A percentile compares a stretch with the other conserved stretches of the same genome.
Conservation (phyloP, 2,797 vertebrate genomes). For the Fistularia commersonii region DNA sequence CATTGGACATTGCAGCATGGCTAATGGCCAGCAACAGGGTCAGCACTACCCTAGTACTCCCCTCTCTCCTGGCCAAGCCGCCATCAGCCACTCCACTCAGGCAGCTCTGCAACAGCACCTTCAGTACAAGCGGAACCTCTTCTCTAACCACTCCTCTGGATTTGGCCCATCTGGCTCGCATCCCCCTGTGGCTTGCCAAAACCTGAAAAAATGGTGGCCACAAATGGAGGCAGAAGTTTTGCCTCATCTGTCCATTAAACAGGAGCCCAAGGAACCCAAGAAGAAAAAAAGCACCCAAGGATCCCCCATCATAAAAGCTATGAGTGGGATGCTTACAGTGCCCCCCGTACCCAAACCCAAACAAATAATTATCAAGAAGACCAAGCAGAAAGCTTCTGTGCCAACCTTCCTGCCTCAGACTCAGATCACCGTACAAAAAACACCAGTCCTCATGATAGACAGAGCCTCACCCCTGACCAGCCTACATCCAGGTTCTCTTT, state of each 20-base stretch:
- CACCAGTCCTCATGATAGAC: conserved; percentile 55
- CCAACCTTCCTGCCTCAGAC: conserved; percentile 86
- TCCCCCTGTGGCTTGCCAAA: conserved; percentile 64
- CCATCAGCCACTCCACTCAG: conserved; percentile 88
- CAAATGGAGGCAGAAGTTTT: conserved; percentile 61
- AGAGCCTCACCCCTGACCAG: conserved; percentile 61
- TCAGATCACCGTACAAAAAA: conserved; percentile 80
- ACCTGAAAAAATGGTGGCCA: conserved; percentile 85
- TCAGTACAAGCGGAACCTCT: conserved; percentile 93
- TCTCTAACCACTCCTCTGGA: conserved; percentile 73
- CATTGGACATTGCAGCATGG: conserved; percentile 65
- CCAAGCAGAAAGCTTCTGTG: conserved; percentile 86
- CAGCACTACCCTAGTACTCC: conserved; percentile 57
- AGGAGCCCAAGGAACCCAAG: conserved; percentile 84
- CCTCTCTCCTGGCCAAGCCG: conserved; percentile 66
- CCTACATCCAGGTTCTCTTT: conserved; percentile 66
- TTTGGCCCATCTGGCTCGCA: conserved; percentile 41
- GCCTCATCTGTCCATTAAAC: conserved; percentile 68
- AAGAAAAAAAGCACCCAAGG: conserved; percentile 84
- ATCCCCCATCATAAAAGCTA: conserved; percentile 70
- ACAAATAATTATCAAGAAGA: conserved; percentile 88
- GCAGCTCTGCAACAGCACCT: conserved; percentile 94
- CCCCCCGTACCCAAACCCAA: conserved; percentile 80
- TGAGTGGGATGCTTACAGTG: conserved; percentile 53
- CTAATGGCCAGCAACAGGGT: conserved; percentile 71